These are phyloP conservation scores for Percopsis transmontana DNA, from an alignment of 2,113 vertebrate species.

Conservation along the genomic window DNA sequence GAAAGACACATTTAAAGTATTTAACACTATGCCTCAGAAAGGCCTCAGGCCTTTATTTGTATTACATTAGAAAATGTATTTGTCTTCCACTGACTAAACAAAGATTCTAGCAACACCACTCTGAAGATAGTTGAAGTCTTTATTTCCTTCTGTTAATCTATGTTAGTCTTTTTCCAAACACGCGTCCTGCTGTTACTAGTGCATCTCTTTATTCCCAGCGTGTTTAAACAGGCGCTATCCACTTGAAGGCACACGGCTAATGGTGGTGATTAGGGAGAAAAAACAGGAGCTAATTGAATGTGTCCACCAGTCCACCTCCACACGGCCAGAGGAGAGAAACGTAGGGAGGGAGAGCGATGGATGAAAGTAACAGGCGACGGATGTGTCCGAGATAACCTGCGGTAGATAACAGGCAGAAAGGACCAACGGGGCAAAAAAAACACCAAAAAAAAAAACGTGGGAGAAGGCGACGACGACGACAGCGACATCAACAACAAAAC, in stretches of 20 bases:
- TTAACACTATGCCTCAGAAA: constrained; percentile 32
- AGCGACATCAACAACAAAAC: constrained; percentile 18
- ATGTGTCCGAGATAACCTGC: background rate
- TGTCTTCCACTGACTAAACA: constrained; percentile 68
- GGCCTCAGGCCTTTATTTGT: constrained; percentile 31
- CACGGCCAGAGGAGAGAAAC: background rate
- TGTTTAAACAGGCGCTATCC: background rate
- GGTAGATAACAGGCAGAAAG: background rate
- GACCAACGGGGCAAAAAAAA: background rate
- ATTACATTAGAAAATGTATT: constrained; percentile 40
- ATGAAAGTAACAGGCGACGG: constrained; percentile 1
- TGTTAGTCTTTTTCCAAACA: constrained; percentile 1
- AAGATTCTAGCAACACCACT: constrained; percentile 66
- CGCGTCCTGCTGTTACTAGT: background rate
- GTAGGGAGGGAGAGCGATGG: background rate
- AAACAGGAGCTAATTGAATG: constrained; percentile 20
- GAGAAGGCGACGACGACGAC: constrained; percentile 24
- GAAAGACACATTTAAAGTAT: background rate
- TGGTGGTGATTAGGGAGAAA: constrained; percentile 38
- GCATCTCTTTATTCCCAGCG: background rate
- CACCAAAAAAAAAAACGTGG: background rate
- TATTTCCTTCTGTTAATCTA: background rate
- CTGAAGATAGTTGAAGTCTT: constrained; percentile 51
- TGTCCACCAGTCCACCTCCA: background rate
- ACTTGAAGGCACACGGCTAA: constrained; percentile 42